Conservation (phyloP, 1,140 invertebrate genomes). For the Drosophila bipectinata region DNA sequence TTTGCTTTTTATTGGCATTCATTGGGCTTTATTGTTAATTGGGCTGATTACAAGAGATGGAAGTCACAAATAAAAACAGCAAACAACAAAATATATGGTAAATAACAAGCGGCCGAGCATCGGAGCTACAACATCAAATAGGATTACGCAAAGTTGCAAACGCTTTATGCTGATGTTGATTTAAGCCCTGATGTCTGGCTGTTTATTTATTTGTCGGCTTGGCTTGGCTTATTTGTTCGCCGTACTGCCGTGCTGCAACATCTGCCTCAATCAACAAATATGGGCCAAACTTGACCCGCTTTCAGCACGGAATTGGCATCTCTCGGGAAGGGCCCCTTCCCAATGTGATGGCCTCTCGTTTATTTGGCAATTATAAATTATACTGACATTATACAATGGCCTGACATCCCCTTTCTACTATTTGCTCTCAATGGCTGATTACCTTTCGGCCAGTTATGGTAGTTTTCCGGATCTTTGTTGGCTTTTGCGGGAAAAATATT, state of each 20-base stretch:
- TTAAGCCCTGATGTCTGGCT: slow-evolving; percentile 57
- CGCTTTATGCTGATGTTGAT: slow-evolving; percentile 77
- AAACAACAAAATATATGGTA: slow-evolving; percentile 40
- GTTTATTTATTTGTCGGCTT: slow-evolving; percentile 16
- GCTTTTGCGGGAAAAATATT: neutral
- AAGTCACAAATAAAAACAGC: slow-evolving; percentile 40
- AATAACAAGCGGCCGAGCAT: slow-evolving; percentile 19
- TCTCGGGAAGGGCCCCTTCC: slow-evolving; percentile 2
- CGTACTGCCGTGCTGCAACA: slow-evolving; percentile 58
- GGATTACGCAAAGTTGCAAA: slow-evolving; percentile 75
- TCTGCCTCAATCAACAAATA: slow-evolving; percentile 45
- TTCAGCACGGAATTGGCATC: slow-evolving; percentile 45
- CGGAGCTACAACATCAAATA: slow-evolving; percentile 45
- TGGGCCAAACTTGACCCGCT: slow-evolving; percentile 71
- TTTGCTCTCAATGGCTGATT: slow-evolving; percentile 3
- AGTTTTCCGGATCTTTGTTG: neutral
- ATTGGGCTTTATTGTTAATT: slow-evolving; percentile 52
- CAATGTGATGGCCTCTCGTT: slow-evolving; percentile 21
- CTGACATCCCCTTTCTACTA: slow-evolving; percentile 11
- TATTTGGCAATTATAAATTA: slow-evolving; percentile 33
- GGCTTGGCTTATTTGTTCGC: slow-evolving; percentile 34
- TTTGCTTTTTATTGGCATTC: slow-evolving; percentile 23
- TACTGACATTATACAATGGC: slow-evolving; percentile 17
- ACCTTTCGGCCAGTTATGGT: neutral
- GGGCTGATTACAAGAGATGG: slow-evolving; percentile 60